Evolutionary conservation across 2,888 invertebrate species (phyloP), one percentile per base, ranked within the genome.

Genomic region (Hirtodrosophila trivittata): DNA sequence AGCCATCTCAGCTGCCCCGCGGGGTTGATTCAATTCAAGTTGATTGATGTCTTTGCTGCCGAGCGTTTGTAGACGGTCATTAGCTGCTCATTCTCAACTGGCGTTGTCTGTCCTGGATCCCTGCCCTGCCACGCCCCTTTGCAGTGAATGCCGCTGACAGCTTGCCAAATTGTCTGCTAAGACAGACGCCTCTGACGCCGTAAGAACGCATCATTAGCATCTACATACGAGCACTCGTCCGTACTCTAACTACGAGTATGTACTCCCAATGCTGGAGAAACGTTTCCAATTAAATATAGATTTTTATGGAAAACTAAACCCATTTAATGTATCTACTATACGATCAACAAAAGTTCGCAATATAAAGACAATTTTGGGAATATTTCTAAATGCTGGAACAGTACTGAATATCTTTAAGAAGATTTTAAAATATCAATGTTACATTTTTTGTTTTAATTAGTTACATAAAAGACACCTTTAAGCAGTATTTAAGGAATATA

Each of bases 91-190:
- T 69, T 59, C 51, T 59, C 56, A 33, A 33, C 65, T 26, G 52
- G 7, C 69, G 46, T 41, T 59, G 54, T 69, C 74, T 74, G 52
- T 45, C 33, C 41, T 49, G 60, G 37, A 32, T 41, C 50, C 41
- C 47, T 56, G 50, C 18, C 33, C 46, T 49, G 66, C 77, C 77
- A 81, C 66, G 66, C 80, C 80, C 58, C 45, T 46, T 42, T 32
- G 47, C 43, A 51, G 56, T 63, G 75, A 78, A 58, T 80, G 80
- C 59, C 68, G 78, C 52, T 80, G 80, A 80, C 80, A 80, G 80
- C 78, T 82, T 80, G 83, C 80, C 86, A 85, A 80, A 80, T 80
- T 82, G 86, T 80, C 78, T 82, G 65, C 78, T 57, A 42, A 39
- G 25, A 51, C 41, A 39, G 28, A 41, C 45, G 49, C 30, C 38